Evolutionary conservation across 2,888 invertebrate species (phyloP), one percentile per base, ranked within the genome.

Genomic region (Drosophila subquinaria): DNA sequence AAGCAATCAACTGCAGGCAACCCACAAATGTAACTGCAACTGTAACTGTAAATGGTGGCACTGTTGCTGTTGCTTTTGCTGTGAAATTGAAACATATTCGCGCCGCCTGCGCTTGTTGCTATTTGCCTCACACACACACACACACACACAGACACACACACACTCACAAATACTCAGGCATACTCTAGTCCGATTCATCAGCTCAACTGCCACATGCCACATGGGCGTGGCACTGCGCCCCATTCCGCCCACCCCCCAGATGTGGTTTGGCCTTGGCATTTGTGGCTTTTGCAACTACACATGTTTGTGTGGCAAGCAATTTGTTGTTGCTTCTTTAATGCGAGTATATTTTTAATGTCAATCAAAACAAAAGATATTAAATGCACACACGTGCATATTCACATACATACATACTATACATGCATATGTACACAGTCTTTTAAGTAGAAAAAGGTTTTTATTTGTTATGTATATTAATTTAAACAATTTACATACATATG

Each of bases 191-290:
- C 64, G 57, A 57, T 33, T 57, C 57, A 61, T 61, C 61, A 61
- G 61, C 20, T 52, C 51, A 51, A 52, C 51, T 43, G 40, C 40
- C 40, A 60, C 57, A 43, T 45, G 47, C 57, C 57, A 56, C 63
- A 74, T 57, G 51, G 45, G 17, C 45, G 30, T 42, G 30, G 57
- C 23, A 23, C 36, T 27, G 17, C 52, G 51, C 69, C 33, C 30
- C 4, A 4, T 8, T 13, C 23, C 42, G 15, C 10, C 36, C 42
- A 9, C 13, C 42, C 27, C 42, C 27, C 27, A 27, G 27, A 5
- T 53, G 52, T 38, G 65, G 55, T 61, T 73, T 80, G 88, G 80
- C 83, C 83, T 83, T 83, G 83, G 81, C 88, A 88, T 83, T 83
- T 86, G 86, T 62, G 83, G 69, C 69, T 63, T 74, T 69, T 70